A percentile compares a stretch with the other conserved stretches of the same genome.
These are phyloP conservation scores for Syndactyla subalaris DNA, from an alignment of 2,797 vertebrate species.

Conservation along the genomic window DNA sequence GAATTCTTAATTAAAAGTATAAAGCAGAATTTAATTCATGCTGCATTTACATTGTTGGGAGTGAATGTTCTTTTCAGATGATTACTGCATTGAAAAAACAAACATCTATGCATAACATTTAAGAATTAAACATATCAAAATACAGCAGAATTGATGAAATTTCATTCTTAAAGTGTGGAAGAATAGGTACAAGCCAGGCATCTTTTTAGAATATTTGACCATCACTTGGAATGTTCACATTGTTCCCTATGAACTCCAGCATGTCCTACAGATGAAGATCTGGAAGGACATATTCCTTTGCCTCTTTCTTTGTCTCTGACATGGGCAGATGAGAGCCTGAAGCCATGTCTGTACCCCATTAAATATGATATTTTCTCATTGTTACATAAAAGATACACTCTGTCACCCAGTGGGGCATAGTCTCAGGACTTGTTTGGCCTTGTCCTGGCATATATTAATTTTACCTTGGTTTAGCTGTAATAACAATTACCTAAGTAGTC, in stretches of 20 bases:
- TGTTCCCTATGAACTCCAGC: neutral
- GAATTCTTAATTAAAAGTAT: neutral
- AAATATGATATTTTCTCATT: neutral
- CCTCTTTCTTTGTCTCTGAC: neutral
- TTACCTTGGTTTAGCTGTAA: neutral
- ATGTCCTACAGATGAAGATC: neutral
- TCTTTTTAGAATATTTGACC: neutral
- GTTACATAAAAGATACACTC: neutral
- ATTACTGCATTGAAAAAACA: neutral
- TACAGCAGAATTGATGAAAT: neutral
- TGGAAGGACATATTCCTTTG: neutral
- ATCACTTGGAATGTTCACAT: neutral
- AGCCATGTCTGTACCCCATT: neutral
- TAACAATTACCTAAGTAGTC: neutral
- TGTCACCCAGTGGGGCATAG: neutral
- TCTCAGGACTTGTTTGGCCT: neutral
- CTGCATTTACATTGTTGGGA: neutral
- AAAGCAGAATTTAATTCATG: constrained; percentile 3
- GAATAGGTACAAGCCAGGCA: neutral
- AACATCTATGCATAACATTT: neutral
- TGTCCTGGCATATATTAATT: neutral
- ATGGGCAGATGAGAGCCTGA: neutral
- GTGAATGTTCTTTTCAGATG: neutral
- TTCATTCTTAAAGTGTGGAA: neutral
- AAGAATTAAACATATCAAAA: neutral